Evolutionary conservation across 2,113 vertebrate genomes (phyloP), one percentile per base, ranked within the genome.

Genomic region (Pollimyrus isidori): DNA sequence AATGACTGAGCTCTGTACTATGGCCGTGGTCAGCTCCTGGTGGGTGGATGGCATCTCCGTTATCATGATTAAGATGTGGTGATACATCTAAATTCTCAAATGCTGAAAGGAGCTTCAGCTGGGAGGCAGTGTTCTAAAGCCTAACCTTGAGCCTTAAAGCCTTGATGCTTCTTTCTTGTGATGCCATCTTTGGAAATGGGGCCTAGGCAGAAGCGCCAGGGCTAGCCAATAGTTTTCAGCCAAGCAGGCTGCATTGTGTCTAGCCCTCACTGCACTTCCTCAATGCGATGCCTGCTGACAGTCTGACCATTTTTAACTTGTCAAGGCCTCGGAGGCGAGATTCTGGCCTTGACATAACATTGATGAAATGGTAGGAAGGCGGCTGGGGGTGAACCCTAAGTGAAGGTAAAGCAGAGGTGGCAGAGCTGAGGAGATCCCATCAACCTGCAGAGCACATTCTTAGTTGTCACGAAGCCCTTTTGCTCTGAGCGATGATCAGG

Each of bases 1-100:
- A 87, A 90, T 87, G 50, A 39, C 82, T 42, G 56, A 26, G 87
- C 42, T 65, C 21, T 86, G 30, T 23, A 83, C 46, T 58, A 50
- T 62, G 39, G 23, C n/a, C 0, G 7, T 45, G 87, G 50, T 69
- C 49, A 87, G 88, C 73, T 46, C 39, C 53, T 84, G 88, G 15
- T 35, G 65, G 46, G 56, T 52, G 39, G 53, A 87, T n/a, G 84
- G 48, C 56, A 80, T 82, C 86, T 87, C 56, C 17, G 65, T 88
- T 88, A 89, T 80, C 73, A 62, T 90, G 83, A 91, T 88, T 76
- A 69, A 86, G 73, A 89, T 82, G 52, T 69, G 86, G 86, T 65
- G 88, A 88, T 88, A 30, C 15, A 30, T 42, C 89, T 80, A n/a
- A 80, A 62, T 76, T 84, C 42, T 86, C 48, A 49, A 86, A 50